Base-by-base conservation (phyloP, 2,888 invertebrate genomes). In the Aleiodes alternator region DNA sequence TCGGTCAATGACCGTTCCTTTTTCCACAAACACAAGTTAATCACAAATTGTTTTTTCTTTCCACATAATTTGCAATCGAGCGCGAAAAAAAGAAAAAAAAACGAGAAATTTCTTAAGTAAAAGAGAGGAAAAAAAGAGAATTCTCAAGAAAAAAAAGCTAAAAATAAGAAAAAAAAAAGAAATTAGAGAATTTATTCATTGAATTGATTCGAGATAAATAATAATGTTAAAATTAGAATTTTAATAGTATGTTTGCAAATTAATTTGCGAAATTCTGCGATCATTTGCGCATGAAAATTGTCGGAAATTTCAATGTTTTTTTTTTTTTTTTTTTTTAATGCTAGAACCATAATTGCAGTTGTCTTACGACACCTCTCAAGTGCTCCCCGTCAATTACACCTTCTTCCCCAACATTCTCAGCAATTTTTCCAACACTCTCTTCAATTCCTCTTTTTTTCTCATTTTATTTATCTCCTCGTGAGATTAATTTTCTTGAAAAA, bases 1-100 rank as follows among this genome's bases (percentile, higher is more conserved):
- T 34, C 80, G 77, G 81, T 80, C 84, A 82, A 80, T 81, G 82
- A 84, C 83, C 83, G 78, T 82, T 80, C 79, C 43, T 64, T 48
- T 61, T 29, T 34, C 50, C 66, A 43, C 31, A 11, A 66, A 57
- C 29, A 14, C 29, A 14, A 43, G 43, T 66, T 23, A 34, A 48
- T 50, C 68, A 38, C 48, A 69, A 50, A n/a, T 7, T 69, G 8
- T 38, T 53, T 12, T 48, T 55, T 38, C 53, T 38, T 55, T 38
- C 55, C 53, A 16, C 38, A 38, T 31, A 55, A 16, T 48, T 43
- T 11, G 43, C 43, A 43, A 43, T 43, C 43, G 43, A 43, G 11
- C 7, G 43, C 4, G 3, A 43, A 2, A 23, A 7, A 43, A 7
- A 34, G 43, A 43, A 8, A 43, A 8, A 43, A 7, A 43, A 7